Evolutionary conservation across 2,888 invertebrate species (phyloP), one percentile per base, ranked within the genome.

Genomic region (Pyrochroa serraticornis): DNA sequence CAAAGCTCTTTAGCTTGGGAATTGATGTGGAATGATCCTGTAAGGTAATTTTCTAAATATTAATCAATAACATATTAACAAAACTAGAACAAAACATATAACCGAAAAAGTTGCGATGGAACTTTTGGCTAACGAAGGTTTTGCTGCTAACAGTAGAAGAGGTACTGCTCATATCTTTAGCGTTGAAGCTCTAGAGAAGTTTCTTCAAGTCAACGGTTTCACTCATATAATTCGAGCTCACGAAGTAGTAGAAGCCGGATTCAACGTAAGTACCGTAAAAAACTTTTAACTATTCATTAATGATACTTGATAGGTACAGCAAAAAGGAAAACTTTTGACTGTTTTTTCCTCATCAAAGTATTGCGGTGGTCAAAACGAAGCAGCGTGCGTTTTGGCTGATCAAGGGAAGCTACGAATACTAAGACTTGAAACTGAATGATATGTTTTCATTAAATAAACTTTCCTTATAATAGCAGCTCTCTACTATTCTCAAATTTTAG

Each of bases 1-100:
- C 86, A 89, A 73, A 87, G 87, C 74, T 82, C 84, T n/a, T 77
- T 90, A 49, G 90, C 90, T 1, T 91, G 91, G 91, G 90, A 91
- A 70, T 78, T 91, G 13, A 81, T 91, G 78, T 91, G 91, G 91
- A 91, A 89, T 74, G 91, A 91, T 73, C 90, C 90, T 1, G 75
- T 86, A 22, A 22, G 22, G 22, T 22, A 22, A 22, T 22, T 22
- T 22, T 22, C 5, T 5, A 22, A 22, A 3, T 5, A 22, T 2
- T 22, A 22, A 22, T 22, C 22, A 22, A 2, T 22, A 2, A 22
- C 2, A 22, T 22, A 22, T 3, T 22, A 22, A 22, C 22, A 5
- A 2, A 3, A 22, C 22, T 46, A 83, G 82, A 83, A 72, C 78
- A 0, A 78, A 77, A 68, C 80, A 80, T 57, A 71, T 82, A 59